Base-by-base conservation (phyloP, 1,140 invertebrate species). In the Meloidogyne floridensis region DNA sequence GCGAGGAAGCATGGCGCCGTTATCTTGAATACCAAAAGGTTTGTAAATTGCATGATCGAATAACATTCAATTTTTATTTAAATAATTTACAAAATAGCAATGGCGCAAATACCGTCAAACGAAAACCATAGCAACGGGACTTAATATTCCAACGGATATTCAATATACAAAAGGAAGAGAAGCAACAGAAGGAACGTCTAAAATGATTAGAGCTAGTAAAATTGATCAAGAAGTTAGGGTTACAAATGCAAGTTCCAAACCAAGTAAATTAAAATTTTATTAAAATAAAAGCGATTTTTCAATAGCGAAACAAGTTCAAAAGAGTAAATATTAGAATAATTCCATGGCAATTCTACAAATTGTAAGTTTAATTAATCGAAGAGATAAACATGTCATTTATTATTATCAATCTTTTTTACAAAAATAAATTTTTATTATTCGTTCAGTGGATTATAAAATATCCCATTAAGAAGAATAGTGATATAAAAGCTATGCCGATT, bases 1-100 rank as follows among this genome's bases (percentile, higher is more conserved):
- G 87, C 69, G 89, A 89, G 80, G 87, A 89, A 82, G 87, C 87
- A 7, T 89, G 87, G 87, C 72, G 87, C 54, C 83, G 87, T 54
- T 89, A 89, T 79, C 84, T 85, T 77, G 89, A 89, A 80, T 89
- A 89, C 56, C 87, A 89, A 79, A 89, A 89, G 82, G 87, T 89
- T 43, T 9, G 2, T 69, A 8, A 8, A 47, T 47, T 47, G 7
- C 7, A 47, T 6, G 7, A 47, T 20, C 8, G 8, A 71, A 71
- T 32, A 32, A 32, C 32, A 32, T 32, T 32, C 32, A 20, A 71
- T 42, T 6, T 42, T 6, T 71, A 7, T 42, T 18, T 42, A 71
- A 47, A 6, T 47, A 75, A 73, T 80, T 15, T 11, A 11, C 5
- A 6, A 73, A 54, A 47, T 13, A 80, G 80, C 80, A 80, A 80